A percentile compares a stretch with the other conserved stretches of the same genome.
These are phyloP conservation scores for Microcebus ravelobensis DNA, from an alignment of 2,113 vertebrate species.

Conservation along the genomic window DNA sequence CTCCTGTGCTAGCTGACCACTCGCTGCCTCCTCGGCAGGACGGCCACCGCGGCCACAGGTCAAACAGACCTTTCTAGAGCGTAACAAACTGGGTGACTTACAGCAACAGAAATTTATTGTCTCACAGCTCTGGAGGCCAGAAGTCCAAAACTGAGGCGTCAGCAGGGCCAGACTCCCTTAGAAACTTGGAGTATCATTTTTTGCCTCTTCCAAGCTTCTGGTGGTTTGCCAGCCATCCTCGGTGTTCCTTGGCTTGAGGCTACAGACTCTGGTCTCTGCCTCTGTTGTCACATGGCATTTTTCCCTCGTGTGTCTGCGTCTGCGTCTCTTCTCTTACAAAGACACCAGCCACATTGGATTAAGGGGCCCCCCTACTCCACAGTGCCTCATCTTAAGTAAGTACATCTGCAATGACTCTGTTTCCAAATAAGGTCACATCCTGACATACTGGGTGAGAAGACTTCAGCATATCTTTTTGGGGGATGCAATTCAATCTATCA, in stretches of 20 bases:
- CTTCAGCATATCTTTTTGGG: neutral
- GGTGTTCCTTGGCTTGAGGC: neutral
- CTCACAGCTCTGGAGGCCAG: neutral
- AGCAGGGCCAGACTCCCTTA: neutral
- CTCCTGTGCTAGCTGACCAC: neutral
- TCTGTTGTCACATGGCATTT: neutral
- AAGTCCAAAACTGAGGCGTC: neutral
- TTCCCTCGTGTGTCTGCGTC: neutral
- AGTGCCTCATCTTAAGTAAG: neutral
- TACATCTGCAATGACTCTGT: neutral
- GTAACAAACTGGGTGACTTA: neutral
- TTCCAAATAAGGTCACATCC: neutral
- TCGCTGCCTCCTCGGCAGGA: neutral
- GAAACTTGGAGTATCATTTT: neutral
- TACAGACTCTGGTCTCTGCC: neutral
- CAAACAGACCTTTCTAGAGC: neutral
- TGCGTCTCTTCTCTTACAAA: neutral
- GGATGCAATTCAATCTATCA: neutral
- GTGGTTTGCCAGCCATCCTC: neutral
- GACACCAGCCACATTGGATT: neutral
- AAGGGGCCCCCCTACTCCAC: neutral
- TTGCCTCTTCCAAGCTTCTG: neutral
- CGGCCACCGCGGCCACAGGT: slow-evolving; percentile 31
- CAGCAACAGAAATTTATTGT: neutral
- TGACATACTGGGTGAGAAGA: neutral